A percentile compares a stretch with the other conserved stretches of the same genome.
Evolutionary conservation across 2,797 vertebrate species (phyloP).

Genomic region (Carduelis carduelis): DNA sequence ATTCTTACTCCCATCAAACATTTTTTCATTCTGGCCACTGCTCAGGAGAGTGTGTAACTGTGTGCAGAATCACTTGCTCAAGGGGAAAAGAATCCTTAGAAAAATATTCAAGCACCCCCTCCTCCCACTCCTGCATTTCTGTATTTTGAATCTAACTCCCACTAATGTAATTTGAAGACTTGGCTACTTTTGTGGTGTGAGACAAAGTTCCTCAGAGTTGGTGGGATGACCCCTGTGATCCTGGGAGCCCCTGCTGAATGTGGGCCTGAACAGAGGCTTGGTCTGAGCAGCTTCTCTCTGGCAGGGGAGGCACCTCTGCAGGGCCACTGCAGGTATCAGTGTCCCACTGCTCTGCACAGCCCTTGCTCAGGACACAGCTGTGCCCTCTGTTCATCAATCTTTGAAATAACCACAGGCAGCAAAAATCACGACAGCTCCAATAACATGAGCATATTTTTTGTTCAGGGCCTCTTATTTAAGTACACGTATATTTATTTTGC

Average conservation of each 20-base stretch:
- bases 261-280: background rate
- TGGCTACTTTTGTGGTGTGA: background rate
- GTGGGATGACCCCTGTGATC: fast-evolving
- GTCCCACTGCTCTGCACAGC: background rate
- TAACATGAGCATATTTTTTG: background rate
- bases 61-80: background rate
- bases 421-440: background rate
- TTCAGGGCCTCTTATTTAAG: background rate
- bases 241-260: background rate
- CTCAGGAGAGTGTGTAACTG: background rate
- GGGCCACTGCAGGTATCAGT: fast-evolving
- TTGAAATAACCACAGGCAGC: background rate
- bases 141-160: background rate
- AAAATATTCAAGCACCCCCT: background rate
- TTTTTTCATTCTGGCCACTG: background rate
- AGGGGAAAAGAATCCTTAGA: background rate
- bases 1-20: background rate
- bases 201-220: background rate
- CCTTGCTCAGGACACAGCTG: background rate
- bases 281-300: background rate
- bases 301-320: background rate
- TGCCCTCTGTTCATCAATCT: background rate
- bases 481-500: background rate
- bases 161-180: background rate
- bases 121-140: background rate